Conservation (phyloP, 2,113 vertebrate species). For the Polypterus senegalus region DNA sequence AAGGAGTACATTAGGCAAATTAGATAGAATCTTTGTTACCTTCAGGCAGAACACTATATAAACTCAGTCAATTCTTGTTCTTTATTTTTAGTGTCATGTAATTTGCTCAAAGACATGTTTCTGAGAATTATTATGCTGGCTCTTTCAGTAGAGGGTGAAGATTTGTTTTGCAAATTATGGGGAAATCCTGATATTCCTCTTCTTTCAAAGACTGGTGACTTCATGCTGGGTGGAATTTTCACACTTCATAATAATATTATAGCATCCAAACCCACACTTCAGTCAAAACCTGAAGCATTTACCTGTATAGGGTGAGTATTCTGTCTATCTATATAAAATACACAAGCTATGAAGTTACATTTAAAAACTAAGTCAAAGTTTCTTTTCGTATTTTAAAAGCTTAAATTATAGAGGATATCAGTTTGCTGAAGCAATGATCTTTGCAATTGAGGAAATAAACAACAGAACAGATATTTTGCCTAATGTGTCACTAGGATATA, state of each 20-base stretch:
- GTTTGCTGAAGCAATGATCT: not conserved
- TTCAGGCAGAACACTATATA: no score
- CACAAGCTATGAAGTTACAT: not conserved
- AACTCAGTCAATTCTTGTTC: no score
- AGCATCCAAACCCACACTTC: constrained; percentile 34
- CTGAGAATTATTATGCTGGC: constrained; percentile 25
- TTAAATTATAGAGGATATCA: constrained; percentile 38
- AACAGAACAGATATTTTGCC: constrained; percentile 5
- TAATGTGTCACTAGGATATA: not conserved
- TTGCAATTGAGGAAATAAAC: constrained; percentile 2
- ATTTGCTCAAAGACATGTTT: not conserved
- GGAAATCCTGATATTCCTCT: constrained; percentile 27
- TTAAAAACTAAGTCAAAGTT: not conserved
- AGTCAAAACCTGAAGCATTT: constrained; percentile 27
- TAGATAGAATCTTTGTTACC: no score
- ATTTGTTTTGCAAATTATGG: constrained; percentile 24
- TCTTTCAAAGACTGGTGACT: constrained; percentile 34
- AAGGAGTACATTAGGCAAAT: no score
- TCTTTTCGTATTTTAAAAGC: constrained; percentile 23
- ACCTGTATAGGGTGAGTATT: constrained; percentile 44
- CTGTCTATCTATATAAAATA: not conserved
- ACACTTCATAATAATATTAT: constrained; percentile 49
- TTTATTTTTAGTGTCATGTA: no score
- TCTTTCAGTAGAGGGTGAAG: constrained; percentile 21
- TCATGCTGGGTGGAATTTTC: constrained; percentile 49